These are phyloP conservation scores for Drosophila sechellia DNA, from an alignment of 1,140 invertebrate genomes.

Conservation along the genomic window DNA sequence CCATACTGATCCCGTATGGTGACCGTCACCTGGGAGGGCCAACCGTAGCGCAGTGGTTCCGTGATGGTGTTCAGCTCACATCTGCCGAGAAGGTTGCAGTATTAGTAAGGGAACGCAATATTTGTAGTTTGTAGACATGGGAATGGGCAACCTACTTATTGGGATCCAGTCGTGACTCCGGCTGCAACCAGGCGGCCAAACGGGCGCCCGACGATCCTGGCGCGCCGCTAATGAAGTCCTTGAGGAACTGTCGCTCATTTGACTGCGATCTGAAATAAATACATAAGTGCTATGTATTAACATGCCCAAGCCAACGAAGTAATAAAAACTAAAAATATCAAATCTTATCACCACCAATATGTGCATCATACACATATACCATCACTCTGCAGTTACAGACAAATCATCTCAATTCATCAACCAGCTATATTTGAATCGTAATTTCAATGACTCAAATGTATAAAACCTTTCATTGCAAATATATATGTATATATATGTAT, in stretches of 20 bases:
- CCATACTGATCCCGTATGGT: conserved; percentile 96
- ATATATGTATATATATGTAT: too few species aligned
- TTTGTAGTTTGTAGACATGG: not conserved
- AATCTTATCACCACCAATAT: too few species aligned
- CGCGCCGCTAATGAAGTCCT: conserved; percentile 95
- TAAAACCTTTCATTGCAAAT: too few species aligned
- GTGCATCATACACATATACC: too few species aligned
- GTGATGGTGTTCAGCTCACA: conserved; percentile 93
- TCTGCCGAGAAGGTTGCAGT: conserved; percentile 30
- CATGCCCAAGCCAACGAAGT: not conserved
- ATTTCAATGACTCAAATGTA: too few species aligned
- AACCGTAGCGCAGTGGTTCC: conserved; percentile 92
- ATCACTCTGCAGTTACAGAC: too few species aligned
- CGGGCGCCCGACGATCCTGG: conserved; percentile 95
- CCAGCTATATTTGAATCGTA: too few species aligned
- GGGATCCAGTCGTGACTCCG: conserved; percentile 96
- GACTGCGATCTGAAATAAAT: conserved; percentile 88
- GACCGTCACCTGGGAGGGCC: conserved; percentile 92
- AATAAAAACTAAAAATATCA: not conserved
- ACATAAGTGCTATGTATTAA: not conserved
- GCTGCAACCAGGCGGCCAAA: conserved; percentile 96
- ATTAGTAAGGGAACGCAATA: too few species aligned
- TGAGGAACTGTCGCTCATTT: conserved; percentile 96
- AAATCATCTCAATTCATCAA: too few species aligned
- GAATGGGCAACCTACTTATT: conserved; percentile 83